Evolutionary conservation across 1,140 invertebrate species (phyloP), one percentile per base, ranked within the genome.

Genomic region (Mercenaria mercenaria): DNA sequence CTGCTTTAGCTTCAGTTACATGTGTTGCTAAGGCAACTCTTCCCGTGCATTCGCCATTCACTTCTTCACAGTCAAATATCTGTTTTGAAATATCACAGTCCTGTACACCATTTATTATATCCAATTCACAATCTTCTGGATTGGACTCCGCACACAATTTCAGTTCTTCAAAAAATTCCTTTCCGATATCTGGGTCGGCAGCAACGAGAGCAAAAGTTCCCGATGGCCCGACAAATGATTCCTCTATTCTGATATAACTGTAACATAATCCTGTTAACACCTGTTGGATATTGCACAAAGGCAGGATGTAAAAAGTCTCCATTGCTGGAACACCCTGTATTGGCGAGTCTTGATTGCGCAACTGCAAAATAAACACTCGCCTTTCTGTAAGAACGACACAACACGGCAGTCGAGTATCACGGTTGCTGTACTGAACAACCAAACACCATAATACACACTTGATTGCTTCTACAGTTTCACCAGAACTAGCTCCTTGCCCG

Each of bases 391-490:
- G 80, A 23, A 93, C 94, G 20, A 91, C 94, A 91, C 95, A 95
- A 79, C 92, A 93, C 6, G 94, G 91, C 23, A 93, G 89, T 15
- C 92, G 23, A 8, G 64, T 47, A 41, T 87, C 86, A 18, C 90
- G 92, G 6, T 91, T 80, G 2, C 92, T 93, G 64, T 93, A 95
- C 72, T 94, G 93, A n/a, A 95, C 72, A 50, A 91, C 93, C 6
- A 91, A 84, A 88, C 94, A 95, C 95, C 95, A 96, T 34, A 96
- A 76, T 0, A 96, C 84, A 79, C 94, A 92, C 39, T 92, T 64
- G 20, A 94, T 84, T 41, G 91, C 76, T 34, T 94, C 92, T 32
- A 72, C 39, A 56, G 6, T 72, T 20, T 52, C 32, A 39, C 74
- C 88, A 64, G 41, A 20, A 10, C 74, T 85, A 1, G 43, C 74